Evolutionary conservation across 2,888 invertebrate genomes (phyloP).

Genomic region (Watsonalla cultraria): DNA sequence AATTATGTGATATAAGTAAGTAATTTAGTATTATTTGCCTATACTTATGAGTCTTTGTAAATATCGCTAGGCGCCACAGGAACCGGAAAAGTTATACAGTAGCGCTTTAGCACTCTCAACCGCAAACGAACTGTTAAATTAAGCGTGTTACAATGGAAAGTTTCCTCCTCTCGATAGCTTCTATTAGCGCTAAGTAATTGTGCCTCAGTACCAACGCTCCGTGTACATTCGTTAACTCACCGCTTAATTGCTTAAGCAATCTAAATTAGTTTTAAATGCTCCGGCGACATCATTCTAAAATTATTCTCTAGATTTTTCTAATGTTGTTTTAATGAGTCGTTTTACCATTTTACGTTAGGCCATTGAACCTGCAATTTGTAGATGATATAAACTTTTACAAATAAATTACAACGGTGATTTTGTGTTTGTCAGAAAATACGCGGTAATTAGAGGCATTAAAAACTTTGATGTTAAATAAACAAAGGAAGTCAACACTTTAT

Average conservation of each 20-base stretch:
- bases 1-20: too few species aligned
- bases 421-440: too few species aligned
- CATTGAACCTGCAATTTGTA: not conserved
- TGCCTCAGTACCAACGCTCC: constrained; percentile 24
- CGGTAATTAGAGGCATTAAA: too few species aligned
- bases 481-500: not conserved
- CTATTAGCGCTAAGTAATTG: constrained; percentile 58
- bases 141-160: constrained; percentile 53
- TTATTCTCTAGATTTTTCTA: constrained; percentile 20
- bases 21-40: too few species aligned
- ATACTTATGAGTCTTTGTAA: too few species aligned
- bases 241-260: constrained; percentile 15
- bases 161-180: constrained; percentile 44
- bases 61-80: not conserved
- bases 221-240: constrained; percentile 11
- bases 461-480: not conserved
- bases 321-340: constrained; percentile 19
- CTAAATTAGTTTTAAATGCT: constrained; percentile 29
- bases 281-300: constrained; percentile 22
- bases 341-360: not conserved
- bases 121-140: constrained; percentile 61
- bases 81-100: constrained; percentile 33
- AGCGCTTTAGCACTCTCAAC: constrained; percentile 49
- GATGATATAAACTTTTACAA: too few species aligned
- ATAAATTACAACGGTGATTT: too few species aligned